These are phyloP conservation scores for Achroia grisella DNA, from an alignment of 1,140 invertebrate species.

Conservation along the genomic window DNA sequence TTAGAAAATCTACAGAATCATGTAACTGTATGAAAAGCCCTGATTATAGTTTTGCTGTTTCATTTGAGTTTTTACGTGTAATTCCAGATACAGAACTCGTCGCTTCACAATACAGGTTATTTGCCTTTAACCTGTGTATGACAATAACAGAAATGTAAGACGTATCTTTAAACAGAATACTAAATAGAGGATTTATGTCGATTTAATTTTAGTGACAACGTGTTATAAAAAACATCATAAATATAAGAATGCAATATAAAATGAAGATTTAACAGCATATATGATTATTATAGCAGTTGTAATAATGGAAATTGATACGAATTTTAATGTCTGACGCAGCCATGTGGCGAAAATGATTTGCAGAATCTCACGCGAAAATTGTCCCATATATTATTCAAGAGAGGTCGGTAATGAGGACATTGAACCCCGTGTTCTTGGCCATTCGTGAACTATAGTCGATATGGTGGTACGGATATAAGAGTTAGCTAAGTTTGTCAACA, in stretches of 20 bases:
- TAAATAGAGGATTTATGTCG: no score
- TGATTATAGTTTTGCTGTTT: neutral
- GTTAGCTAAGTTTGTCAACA: no score
- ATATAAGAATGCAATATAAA: no score
- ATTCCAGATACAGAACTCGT: conserved; percentile 16
- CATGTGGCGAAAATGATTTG: conserved; percentile 28
- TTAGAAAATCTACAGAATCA: conserved; percentile 4
- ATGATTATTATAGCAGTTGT: no score
- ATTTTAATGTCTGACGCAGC: conserved; percentile 25
- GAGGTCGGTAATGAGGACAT: conserved; percentile 46
- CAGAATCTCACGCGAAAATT: conserved; percentile 37
- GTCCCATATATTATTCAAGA: conserved; percentile 63
- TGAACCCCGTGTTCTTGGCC: conserved; percentile 38
- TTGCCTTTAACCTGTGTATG: conserved; percentile 31
- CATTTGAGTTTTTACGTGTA: conserved; percentile 17
- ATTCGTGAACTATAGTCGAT: conserved; percentile 22
- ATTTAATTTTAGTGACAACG: no score
- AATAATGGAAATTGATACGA: neutral
- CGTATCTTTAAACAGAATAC: no score
- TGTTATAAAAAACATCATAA: no score
- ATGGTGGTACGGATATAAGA: conserved; percentile 3
- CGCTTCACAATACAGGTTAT: conserved; percentile 23
- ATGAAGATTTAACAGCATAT: no score
- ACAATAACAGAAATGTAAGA: no score
- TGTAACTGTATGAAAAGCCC: conserved; percentile 1